Percentiles rank a stretch among this genome's conserved stretches.
These are phyloP conservation scores for Remorina albescens DNA, from an alignment of 2,797 vertebrate genomes.

Conservation along the genomic window DNA sequence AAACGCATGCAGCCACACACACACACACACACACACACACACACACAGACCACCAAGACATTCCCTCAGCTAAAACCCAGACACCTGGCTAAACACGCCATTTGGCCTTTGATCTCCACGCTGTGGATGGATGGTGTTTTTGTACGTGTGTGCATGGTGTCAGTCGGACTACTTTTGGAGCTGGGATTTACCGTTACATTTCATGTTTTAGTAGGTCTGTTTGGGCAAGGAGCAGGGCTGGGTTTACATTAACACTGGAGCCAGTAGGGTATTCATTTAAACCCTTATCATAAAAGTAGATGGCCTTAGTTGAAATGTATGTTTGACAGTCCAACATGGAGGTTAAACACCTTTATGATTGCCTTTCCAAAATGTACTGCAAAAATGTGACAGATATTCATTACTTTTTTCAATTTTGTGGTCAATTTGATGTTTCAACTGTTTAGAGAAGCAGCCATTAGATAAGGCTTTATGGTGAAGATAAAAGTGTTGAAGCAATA, in stretches of 20 bases:
- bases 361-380: not conserved
- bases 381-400: not conserved
- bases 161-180: constrained; percentile 17
- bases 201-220: constrained; percentile 28
- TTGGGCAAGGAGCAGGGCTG: not conserved
- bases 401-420: constrained; percentile 10
- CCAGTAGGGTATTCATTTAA: not conserved
- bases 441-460: not conserved
- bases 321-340: not conserved
- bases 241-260: not conserved
- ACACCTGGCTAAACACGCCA: constrained; percentile 75
- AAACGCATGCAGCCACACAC: constrained; percentile 32
- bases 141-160: constrained; percentile 21
- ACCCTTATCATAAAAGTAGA: not conserved
- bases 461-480: not conserved
- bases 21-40: constrained; percentile 30
- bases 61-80: constrained; percentile 41
- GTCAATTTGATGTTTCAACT: not conserved
- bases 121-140: constrained; percentile 38
- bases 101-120: constrained; percentile 56
- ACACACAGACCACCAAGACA: constrained; percentile 54
- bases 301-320: constrained; percentile 6
- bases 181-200: constrained; percentile 18
- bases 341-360: not conserved
- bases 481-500: not conserved